phyloP scores from a whole-genome alignment of 2,797 vertebrate genomes.

The Dryobates pubescens region DNA sequence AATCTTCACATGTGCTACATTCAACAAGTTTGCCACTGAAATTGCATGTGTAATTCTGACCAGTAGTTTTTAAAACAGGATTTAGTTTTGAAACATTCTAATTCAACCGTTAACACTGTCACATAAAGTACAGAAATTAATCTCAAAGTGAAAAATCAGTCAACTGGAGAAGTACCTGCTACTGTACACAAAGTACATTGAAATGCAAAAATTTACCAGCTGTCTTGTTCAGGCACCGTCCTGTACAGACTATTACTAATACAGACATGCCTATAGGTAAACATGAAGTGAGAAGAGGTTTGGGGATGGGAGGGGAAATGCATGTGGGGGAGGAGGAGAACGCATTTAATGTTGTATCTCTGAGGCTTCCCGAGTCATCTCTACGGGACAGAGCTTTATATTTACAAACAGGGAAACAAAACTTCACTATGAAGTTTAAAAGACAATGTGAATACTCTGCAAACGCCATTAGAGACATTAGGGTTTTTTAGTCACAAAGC shows the following conservation, averaged over 20 bases:
- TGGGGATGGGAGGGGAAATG: not conserved
- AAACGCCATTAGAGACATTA: not conserved
- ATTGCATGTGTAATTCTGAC: not conserved
- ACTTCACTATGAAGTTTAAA: not conserved
- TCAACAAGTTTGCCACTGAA: not conserved
- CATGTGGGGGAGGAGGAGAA: not conserved
- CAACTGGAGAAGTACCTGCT: not conserved
- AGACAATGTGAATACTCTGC: not conserved
- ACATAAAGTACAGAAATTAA: not conserved
- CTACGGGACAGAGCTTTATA: not conserved
- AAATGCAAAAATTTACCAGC: not conserved
- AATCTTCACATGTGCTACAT: not conserved
- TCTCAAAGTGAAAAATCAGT: not conserved
- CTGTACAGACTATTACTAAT: not conserved
- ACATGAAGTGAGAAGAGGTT: not conserved
- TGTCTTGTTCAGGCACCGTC: not conserved
- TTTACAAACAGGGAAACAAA: not conserved
- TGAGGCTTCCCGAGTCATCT: not conserved
- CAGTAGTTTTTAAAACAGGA: not conserved
- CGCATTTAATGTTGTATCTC: not conserved
- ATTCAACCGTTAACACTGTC: not conserved
- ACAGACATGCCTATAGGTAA: not conserved
- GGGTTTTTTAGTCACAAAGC: not conserved
- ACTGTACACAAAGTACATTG: not conserved
- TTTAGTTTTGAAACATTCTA: not conserved